Percentiles rank a stretch among this genome's conserved stretches.
Conservation (phyloP, 2,113 vertebrate genomes). For the Sceloporus tristichus region DNA sequence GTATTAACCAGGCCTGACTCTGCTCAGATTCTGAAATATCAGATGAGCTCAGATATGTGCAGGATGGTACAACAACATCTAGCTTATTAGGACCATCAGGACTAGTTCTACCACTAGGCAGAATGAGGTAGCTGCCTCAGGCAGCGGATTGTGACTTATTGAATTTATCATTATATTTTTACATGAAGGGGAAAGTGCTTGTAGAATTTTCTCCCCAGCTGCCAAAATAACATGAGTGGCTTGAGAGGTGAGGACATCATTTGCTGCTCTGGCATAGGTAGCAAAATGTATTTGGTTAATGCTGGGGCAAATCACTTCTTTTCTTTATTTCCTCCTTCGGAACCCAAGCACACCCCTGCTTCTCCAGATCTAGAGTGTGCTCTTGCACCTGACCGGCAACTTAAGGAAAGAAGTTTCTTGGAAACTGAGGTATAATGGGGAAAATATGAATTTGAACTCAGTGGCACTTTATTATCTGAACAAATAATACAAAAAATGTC, state of each 20-base stretch:
- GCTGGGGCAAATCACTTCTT: background rate
- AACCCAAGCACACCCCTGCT: background rate
- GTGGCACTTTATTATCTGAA: slow-evolving; percentile 21
- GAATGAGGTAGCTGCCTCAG: background rate
- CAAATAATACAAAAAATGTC: slow-evolving; percentile 29
- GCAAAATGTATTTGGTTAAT: background rate
- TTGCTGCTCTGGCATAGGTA: background rate
- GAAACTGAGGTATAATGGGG: slow-evolving; percentile 17
- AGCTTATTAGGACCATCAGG: background rate
- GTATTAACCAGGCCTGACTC: no score
- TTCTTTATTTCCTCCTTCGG: background rate
- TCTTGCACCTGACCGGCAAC: background rate
- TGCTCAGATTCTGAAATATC: no score
- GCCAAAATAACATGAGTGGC: background rate
- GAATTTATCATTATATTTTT: background rate
- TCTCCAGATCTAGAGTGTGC: no score
- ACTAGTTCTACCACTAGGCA: background rate
- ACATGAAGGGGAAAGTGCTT: background rate
- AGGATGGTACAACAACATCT: background rate
- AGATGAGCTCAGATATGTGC: no score
- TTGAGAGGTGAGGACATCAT: no score
- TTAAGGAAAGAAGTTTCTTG: background rate
- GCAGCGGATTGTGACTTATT: no score
- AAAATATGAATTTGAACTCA: slow-evolving; percentile 8
- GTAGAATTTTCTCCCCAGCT: background rate